Percentiles rank a stretch among this genome's conserved stretches.
These are phyloP conservation scores for Harpagifer antarcticus DNA, from an alignment of 2,797 vertebrate species.

Conservation along the genomic window DNA sequence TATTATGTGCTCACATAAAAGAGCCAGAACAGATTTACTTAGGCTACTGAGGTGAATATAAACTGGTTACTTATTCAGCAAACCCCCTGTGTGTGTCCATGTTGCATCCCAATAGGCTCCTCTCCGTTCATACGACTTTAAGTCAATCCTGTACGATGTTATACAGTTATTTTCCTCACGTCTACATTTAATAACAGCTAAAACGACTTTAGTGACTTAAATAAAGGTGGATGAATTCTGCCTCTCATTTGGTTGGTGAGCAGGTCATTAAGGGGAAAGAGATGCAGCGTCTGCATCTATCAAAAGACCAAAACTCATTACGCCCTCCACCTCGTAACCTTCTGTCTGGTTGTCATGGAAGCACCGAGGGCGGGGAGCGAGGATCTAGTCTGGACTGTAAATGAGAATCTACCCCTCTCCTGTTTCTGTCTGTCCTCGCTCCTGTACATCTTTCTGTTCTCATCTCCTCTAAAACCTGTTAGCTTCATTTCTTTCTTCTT, in stretches of 20 bases:
- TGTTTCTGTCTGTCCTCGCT: constrained; percentile 16
- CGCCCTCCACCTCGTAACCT: constrained; percentile 64
- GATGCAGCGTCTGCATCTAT: constrained; percentile 45
- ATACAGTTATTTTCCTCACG: neutral
- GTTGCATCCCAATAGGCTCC: constrained; percentile 24
- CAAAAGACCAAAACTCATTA: constrained; percentile 69
- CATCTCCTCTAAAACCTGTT: constrained; percentile 4
- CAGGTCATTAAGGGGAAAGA: constrained; percentile 51
- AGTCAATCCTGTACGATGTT: constrained; percentile 9
- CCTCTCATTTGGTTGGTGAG: constrained; percentile 41
- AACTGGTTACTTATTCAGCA: constrained; percentile 16
- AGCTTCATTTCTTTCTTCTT: neutral
- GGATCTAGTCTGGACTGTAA: constrained; percentile 60
- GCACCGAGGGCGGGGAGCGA: constrained; percentile 61
- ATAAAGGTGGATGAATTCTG: constrained; percentile 26
- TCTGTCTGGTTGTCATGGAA: constrained; percentile 83
- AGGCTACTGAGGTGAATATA: constrained; percentile 41
- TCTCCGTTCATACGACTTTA: constrained; percentile 17
- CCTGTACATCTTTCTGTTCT: constrained; percentile 19
- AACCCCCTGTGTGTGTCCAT: constrained; percentile 24
- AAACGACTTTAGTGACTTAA: constrained; percentile 39
- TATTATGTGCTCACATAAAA: constrained; percentile 23
- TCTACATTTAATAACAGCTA: constrained; percentile 33
- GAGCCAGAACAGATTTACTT: constrained; percentile 27
- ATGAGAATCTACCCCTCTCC: constrained; percentile 63